Evolutionary conservation across 2,888 invertebrate species (phyloP), one percentile per base, ranked within the genome.

Genomic region (Perizoma affinitatum): DNA sequence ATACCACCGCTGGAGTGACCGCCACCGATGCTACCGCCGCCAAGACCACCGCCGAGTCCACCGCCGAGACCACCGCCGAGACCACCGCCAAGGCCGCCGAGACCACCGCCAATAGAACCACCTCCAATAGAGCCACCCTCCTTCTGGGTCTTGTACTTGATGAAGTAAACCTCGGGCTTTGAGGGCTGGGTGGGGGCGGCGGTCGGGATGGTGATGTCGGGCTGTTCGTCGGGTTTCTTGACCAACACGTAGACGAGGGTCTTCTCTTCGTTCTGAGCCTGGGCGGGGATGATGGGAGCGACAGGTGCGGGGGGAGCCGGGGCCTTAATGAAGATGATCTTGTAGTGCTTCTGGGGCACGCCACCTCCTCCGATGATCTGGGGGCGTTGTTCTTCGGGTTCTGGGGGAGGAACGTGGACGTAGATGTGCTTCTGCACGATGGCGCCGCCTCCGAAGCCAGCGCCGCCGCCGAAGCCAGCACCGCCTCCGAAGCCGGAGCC

Each of bases 291-390:
- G 74, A 95, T 93, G 76, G 96, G 96, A 0, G 95, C 95, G 67
- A 96, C 94, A 62, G 96, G 96, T 58, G 95, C 95, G 77, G 96
- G 96, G 70, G 96, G 94, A 70, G 96, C 95, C 61, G 96, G 96
- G 65, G 96, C 96, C 93, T 96, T 96, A 90, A 96, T 96, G 95
- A 96, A 96, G 93, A 96, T 96, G 89, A 96, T 96, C 87, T 96
- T 96, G 94, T 96, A 96, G 90, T 96, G 96, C 80, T 96, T 96
- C 88, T 96, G 96, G 78, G 95, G 88, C 50, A 95, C 93, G 61
- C 94, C 94, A 47, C 95, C 94, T 8, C 94, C 93, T 58, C 91
- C 90, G 78, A 95, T 94, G 59, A 95, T 94, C 79, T 95, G 94
- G 67, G 93, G 93, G 71, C 95, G 95, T 78, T 94, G 93, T 83